Evolutionary conservation across 1,140 invertebrate species (phyloP), one percentile per base, ranked within the genome.

Genomic region (Hycleus cichorii): DNA sequence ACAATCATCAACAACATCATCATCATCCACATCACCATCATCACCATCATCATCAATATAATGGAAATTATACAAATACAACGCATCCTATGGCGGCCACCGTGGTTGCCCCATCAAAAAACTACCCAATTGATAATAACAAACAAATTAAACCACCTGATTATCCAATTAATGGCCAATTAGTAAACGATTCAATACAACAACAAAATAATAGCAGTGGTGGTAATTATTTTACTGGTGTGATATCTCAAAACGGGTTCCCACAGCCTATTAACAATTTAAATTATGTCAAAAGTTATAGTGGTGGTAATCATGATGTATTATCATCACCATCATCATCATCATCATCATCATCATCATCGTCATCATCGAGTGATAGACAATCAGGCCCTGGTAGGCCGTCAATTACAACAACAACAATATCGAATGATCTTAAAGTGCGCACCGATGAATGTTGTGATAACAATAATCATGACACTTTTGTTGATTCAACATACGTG

Each of bases 241-340:
- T 32, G 32, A 62, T 69, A 57, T 58, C 67, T 44, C 65, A 70
- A 53, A 67, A 68, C 57, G 66, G 66, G 10, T 70, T 69, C 47
- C 47, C 68, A n/a, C 65, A 67, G 39, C 47, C 48, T 27, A 24
- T 63, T 32, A 32, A 32, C 18, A 66, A 66, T 47, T 49, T 68
- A 40, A 62, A 59, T 47, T 58, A 57, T 49, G 51, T 61, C 11
- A 70, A 70, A 63, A 67, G 59, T 49, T 67, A 61, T 63, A 53
- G 47, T 55, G 50, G 47, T 3, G 56, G 57, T 6, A 64, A 60
- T 39, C 51, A 42, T 47, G 66, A 68, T 18, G 51, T 68, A 47
- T 47, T 63, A 39, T 32, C 7, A 32, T 32, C 32, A 18, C 18
- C 18, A 18, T 18, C 18, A 32, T 32, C 32, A 32, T 60, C 65